Conservation (phyloP, 2,797 vertebrate species). For the Echeneis naucrates region DNA sequence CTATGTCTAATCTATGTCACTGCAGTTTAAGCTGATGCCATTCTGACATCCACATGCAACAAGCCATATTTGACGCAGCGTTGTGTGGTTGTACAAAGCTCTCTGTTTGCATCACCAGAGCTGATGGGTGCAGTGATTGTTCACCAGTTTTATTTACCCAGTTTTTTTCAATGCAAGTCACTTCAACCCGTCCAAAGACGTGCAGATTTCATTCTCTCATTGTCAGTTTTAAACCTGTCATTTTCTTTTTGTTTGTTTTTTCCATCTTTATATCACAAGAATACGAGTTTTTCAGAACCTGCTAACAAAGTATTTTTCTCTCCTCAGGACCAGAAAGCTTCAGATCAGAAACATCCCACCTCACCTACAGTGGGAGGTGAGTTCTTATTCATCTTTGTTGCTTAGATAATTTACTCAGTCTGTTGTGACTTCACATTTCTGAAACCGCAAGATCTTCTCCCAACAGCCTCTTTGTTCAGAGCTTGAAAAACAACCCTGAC, state of each 20-base stretch:
- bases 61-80: neutral
- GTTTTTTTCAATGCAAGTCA: too few relatives aligned
- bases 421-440: neutral
- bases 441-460: neutral
- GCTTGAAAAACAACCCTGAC: too few relatives aligned
- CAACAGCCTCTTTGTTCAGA: neutral
- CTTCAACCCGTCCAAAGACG: neutral
- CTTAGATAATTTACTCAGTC: neutral
- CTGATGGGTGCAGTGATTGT: neutral
- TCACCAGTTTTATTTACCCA: neutral
- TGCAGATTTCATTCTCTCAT: conserved; percentile 18
- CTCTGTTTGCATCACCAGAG: too few relatives aligned
- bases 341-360: conserved; percentile 97
- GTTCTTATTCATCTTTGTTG: conserved; percentile 45
- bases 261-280: neutral
- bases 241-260: neutral
- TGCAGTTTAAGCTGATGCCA: too few relatives aligned
- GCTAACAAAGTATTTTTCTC: conserved; percentile 36
- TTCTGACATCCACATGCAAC: neutral
- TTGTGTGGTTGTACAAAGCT: neutral
- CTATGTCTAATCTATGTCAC: too few relatives aligned
- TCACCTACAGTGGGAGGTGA: conserved; percentile 96
- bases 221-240: neutral
- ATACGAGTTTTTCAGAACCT: neutral
- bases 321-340: conserved; percentile 93